Evolutionary conservation across 2,888 invertebrate species (phyloP).

Genomic region (Lepidocyrtinus sp.): DNA sequence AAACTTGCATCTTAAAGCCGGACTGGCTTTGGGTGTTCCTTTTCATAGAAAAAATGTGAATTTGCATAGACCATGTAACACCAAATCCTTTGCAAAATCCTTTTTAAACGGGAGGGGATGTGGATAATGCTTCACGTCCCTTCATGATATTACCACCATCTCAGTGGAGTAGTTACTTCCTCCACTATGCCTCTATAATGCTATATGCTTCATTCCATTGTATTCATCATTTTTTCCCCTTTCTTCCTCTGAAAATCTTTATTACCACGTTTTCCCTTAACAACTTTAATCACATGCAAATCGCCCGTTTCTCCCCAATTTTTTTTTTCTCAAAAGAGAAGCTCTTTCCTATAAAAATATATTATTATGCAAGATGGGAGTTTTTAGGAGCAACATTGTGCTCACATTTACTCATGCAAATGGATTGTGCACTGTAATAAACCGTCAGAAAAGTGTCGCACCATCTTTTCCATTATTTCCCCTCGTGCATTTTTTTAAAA

Average conservation of each 20-base stretch:
- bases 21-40: background rate
- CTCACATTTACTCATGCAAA: slow-evolving; percentile 50
- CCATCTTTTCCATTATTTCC: slow-evolving; percentile 58
- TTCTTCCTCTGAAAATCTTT: slow-evolving; percentile 18
- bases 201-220: slow-evolving; percentile 25
- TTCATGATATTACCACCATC: slow-evolving; percentile 35
- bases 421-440: slow-evolving; percentile 57
- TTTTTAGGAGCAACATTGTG: slow-evolving; percentile 41
- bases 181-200: too few species aligned
- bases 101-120: slow-evolving; percentile 20
- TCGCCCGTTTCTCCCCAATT: slow-evolving; percentile 54
- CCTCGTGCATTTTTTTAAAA: slow-evolving; percentile 29
- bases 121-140: slow-evolving; percentile 27
- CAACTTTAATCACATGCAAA: slow-evolving; percentile 66
- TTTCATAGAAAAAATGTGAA: too few species aligned
- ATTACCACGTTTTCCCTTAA: slow-evolving; percentile 49
- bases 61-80: slow-evolving; percentile 47
- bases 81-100: slow-evolving; percentile 1
- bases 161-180: background rate
- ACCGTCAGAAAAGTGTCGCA: slow-evolving; percentile 57
- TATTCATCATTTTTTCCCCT: slow-evolving; percentile 23
- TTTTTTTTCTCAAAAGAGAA: slow-evolving; percentile 5
- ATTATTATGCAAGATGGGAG: slow-evolving; percentile 15
- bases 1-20: too few species aligned
- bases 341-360: too few species aligned